Evolutionary conservation across 2,797 vertebrate genomes (phyloP).

Genomic region (Austrolebias charrua): DNA sequence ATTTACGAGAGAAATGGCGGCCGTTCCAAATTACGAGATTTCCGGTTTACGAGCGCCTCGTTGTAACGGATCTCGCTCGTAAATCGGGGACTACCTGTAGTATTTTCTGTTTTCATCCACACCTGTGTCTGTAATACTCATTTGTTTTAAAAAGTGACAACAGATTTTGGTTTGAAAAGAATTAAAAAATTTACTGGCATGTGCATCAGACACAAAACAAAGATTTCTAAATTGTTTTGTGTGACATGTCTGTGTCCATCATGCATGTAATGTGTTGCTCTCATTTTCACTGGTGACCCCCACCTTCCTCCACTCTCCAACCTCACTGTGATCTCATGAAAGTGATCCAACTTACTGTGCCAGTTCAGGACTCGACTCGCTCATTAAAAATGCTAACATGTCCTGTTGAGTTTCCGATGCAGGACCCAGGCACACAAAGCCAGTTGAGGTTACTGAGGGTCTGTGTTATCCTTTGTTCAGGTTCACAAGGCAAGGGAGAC

Average conservation of each 20-base stretch:
- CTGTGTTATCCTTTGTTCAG: constrained; percentile 90
- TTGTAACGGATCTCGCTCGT: no score
- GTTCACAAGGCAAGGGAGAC: constrained; percentile 77
- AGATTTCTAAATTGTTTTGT: background rate
- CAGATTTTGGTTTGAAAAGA: no score
- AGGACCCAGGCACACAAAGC: constrained; percentile 82
- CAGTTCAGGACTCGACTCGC: constrained; percentile 75
- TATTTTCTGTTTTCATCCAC: no score
- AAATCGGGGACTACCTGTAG: no score
- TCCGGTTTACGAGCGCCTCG: no score
- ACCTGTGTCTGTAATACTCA: no score
- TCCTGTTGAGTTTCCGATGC: constrained; percentile 88
- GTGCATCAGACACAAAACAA: background rate
- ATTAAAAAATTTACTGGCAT: no score
- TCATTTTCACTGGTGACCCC: constrained; percentile 10
- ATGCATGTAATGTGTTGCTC: background rate
- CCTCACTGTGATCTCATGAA: constrained; percentile 57
- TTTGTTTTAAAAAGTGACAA: no score
- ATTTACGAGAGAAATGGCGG: no score
- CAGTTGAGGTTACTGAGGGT: constrained; percentile 86
- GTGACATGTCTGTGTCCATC: background rate
- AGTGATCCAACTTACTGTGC: constrained; percentile 66
- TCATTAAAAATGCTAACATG: constrained; percentile 95
- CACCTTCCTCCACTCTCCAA: constrained; percentile 17
- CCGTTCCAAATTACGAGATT: no score